Evolutionary conservation across 2,797 vertebrate genomes (phyloP).

Genomic region (Sardinella longiceps): DNA sequence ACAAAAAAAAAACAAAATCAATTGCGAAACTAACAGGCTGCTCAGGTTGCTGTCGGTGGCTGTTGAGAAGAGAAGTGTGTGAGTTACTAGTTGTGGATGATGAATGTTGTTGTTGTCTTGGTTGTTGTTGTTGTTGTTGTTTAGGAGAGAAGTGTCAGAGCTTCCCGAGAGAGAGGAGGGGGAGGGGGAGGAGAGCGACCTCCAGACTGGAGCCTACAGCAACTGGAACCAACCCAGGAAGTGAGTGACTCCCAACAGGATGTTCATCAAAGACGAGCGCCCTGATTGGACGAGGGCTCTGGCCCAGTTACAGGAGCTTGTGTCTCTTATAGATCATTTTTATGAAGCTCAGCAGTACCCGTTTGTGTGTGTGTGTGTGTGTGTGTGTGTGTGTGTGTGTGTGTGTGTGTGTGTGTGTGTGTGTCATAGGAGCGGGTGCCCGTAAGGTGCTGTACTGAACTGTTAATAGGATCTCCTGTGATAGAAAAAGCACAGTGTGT

Average conservation of each 20-base stretch:
- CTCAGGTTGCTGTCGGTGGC: too few relatives aligned
- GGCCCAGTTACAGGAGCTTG: neutral
- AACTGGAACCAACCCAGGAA: constrained; percentile 92
- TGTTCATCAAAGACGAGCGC: neutral
- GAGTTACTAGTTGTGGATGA: too few relatives aligned
- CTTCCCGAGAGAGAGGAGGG: constrained; percentile 97
- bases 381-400: too few relatives aligned
- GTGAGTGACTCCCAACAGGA: constrained; percentile 66
- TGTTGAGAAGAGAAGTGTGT: too few relatives aligned
- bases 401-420: too few relatives aligned
- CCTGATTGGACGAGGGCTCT: neutral
- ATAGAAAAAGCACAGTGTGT: neutral
- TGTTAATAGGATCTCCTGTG: neutral
- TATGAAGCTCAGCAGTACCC: neutral
- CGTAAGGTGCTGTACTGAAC: neutral
- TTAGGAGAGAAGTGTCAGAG: constrained; percentile 78
- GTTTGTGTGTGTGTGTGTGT: neutral
- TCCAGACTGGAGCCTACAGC: constrained; percentile 81
- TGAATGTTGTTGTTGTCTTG: neutral
- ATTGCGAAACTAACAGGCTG: too few relatives aligned
- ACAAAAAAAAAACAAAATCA: too few relatives aligned
- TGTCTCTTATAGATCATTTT: neutral
- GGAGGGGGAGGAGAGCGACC: constrained; percentile 96
- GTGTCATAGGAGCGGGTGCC: neutral
- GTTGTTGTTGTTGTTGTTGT: constrained; percentile 33